These are phyloP conservation scores for Psophia crepitans DNA, from an alignment of 2,113 vertebrate genomes.

Conservation along the genomic window DNA sequence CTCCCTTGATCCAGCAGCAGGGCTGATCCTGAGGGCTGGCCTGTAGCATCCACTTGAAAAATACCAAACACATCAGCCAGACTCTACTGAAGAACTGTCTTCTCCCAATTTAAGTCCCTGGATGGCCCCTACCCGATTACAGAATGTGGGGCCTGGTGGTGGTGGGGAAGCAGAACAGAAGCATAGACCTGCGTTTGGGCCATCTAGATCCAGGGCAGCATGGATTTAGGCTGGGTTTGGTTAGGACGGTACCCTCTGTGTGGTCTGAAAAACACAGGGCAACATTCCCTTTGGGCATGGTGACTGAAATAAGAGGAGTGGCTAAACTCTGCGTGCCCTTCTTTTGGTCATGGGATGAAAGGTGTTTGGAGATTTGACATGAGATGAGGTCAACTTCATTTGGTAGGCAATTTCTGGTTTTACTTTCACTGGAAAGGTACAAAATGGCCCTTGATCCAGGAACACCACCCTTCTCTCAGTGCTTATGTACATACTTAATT, in stretches of 20 bases:
- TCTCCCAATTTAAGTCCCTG: neutral
- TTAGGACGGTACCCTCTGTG: neutral
- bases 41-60: neutral
- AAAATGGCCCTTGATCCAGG: neutral
- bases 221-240: neutral
- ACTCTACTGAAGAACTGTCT: neutral
- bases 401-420: neutral
- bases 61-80: neutral
- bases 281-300: neutral
- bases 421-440: neutral
- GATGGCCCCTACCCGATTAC: neutral
- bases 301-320: neutral
- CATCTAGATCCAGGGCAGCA: neutral
- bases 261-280: neutral
- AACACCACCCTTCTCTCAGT: neutral
- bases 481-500: rapidly evolving
- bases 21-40: too few relatives aligned
- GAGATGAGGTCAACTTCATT: neutral
- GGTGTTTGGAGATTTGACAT: neutral
- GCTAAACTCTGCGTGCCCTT: neutral
- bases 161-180: neutral
- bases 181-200: neutral
- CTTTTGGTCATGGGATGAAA: neutral
- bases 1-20: neutral
- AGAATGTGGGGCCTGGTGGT: neutral